phyloP scores from a whole-genome alignment of 2,113 vertebrate genomes.

The Todiramphus saurophagus region DNA sequence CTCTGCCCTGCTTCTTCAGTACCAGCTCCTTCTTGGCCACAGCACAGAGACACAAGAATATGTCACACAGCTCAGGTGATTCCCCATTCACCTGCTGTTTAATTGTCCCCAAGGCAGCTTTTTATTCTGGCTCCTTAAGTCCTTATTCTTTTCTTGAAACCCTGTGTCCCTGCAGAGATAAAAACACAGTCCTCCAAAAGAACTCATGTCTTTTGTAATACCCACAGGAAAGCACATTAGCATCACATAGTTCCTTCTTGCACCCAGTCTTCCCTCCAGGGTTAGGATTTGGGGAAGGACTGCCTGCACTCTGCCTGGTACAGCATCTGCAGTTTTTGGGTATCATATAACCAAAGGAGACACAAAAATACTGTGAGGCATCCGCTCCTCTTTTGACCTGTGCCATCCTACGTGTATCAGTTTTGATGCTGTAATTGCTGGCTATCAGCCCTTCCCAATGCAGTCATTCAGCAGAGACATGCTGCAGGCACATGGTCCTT shows the following conservation, averaged over 20 bases:
- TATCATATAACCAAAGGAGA: not conserved
- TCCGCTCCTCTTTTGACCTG: not conserved
- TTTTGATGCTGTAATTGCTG: not conserved
- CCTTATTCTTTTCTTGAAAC: not conserved
- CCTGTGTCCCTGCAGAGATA: not conserved
- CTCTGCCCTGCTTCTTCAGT: not conserved
- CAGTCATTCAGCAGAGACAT: not conserved
- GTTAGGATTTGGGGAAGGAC: not conserved
- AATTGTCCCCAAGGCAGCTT: not conserved
- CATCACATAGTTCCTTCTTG: not conserved
- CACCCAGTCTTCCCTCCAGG: not conserved
- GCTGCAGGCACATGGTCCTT: not conserved
- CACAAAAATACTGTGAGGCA: not conserved
- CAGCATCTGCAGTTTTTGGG: not conserved
- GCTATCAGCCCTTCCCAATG: not conserved
- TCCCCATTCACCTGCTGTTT: not conserved
- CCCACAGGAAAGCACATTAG: not conserved
- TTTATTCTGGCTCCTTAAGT: not conserved
- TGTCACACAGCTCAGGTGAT: not conserved
- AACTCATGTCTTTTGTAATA: not conserved
- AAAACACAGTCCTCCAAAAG: not conserved
- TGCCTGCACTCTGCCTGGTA: not conserved
- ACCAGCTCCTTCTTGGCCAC: not conserved
- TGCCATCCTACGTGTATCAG: fast-evolving
- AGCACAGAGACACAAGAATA: not conserved